Conservation (phyloP, 53 echinoderm and acorn worm genomes). For the Antedon mediterranea region DNA sequence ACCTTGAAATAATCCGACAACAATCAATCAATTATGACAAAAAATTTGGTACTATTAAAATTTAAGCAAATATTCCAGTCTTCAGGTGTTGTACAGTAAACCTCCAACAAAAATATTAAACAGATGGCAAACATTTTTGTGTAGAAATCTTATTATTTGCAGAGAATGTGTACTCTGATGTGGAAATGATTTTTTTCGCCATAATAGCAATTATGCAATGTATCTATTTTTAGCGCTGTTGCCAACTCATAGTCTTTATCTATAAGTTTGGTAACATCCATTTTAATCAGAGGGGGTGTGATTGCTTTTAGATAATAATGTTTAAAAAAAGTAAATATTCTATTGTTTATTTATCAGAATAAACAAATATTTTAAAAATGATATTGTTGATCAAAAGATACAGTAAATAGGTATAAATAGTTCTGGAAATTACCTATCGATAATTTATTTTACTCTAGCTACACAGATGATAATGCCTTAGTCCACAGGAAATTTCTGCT, state of each 20-base stretch:
- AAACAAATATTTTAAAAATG: too few species aligned
- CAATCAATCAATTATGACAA: neutral
- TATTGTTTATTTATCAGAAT: too few species aligned
- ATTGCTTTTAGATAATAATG: too few species aligned
- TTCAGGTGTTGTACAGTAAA: too few species aligned
- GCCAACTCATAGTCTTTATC: neutral
- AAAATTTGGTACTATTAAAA: neutral
- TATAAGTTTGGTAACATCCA: neutral
- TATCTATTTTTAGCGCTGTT: constrained; percentile 1
- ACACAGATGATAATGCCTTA: too few species aligned
- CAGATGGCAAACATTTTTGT: neutral
- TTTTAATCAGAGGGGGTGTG: neutral
- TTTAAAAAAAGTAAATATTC: too few species aligned
- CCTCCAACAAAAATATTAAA: neutral
- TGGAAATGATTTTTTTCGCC: neutral
- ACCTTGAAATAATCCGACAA: neutral
- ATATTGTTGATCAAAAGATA: too few species aligned
- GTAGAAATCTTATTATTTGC: neutral
- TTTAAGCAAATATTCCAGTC: neutral
- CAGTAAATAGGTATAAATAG: too few species aligned
- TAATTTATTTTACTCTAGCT: too few species aligned
- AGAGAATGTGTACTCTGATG: neutral
- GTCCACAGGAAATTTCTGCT: too few species aligned
- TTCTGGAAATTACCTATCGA: too few species aligned
- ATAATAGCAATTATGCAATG: neutral